phyloP scores from a whole-genome alignment of 2,113 vertebrate genomes.

The Dendrocopos noguchii region DNA sequence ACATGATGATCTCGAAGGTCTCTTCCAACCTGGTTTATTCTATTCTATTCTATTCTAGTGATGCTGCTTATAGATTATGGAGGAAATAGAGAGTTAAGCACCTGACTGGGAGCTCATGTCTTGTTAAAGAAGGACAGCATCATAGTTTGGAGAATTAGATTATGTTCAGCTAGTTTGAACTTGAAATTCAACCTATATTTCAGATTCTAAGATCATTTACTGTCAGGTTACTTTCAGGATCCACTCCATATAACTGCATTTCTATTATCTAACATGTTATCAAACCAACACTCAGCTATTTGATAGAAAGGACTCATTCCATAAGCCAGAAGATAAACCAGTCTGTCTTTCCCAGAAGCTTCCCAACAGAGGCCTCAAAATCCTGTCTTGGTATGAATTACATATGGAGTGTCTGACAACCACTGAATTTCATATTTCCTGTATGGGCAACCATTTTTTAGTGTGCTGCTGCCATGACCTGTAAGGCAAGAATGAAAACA shows the following conservation, averaged over 20 bases:
- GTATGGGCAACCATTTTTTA: not conserved
- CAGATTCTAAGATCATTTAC: not conserved
- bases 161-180: not conserved
- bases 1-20: too few species aligned
- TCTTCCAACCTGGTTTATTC: too few species aligned
- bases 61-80: not conserved
- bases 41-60: too few species aligned
- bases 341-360: not conserved
- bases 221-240: not conserved
- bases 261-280: not conserved
- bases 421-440: not conserved
- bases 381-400: not conserved
- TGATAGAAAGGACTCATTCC: not conserved
- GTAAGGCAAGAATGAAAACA: slow-evolving; percentile 2
- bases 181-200: not conserved
- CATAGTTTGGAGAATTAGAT: not conserved
- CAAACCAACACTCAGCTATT: not conserved
- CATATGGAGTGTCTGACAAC: not conserved
- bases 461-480: not conserved
- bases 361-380: not conserved
- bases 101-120: not conserved
- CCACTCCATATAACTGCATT: not conserved
- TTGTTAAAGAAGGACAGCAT: not conserved
- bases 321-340: not conserved
- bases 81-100: not conserved